A percentile compares a stretch with the other conserved stretches of the same genome.
phyloP scores from a whole-genome alignment of 1,140 invertebrate genomes.

The Pectinophora gossypiella region DNA sequence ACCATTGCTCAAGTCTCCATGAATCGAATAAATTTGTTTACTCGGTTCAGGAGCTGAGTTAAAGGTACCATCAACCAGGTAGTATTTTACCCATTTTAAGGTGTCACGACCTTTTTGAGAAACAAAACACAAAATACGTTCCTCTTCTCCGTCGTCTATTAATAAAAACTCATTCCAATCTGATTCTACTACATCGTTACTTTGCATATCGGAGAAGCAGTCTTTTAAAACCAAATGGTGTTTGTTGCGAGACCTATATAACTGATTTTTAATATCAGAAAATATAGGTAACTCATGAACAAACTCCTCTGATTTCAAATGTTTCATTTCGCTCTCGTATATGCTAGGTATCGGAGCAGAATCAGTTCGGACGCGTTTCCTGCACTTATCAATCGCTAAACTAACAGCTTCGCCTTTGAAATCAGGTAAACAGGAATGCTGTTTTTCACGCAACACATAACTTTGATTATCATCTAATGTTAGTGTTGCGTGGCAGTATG shows the following conservation, averaged over 20 bases:
- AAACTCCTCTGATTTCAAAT: background rate
- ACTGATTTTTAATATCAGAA: background rate
- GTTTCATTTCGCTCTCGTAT: background rate
- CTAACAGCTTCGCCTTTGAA: background rate
- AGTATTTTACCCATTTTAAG: background rate
- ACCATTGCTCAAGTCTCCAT: background rate
- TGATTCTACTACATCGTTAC: background rate
- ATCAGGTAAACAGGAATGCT: background rate
- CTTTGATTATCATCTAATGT: background rate
- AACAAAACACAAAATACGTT: background rate
- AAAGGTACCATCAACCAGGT: background rate
- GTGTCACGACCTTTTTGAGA: background rate
- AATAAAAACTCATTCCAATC: too few species aligned
- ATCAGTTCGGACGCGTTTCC: background rate
- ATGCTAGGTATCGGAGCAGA: background rate
- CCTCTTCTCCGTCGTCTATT: background rate
- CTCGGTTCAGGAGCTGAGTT: background rate
- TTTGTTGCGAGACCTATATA: background rate
- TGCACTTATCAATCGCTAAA: background rate
- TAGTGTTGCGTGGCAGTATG: background rate
- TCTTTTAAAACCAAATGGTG: background rate
- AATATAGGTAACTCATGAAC: background rate
- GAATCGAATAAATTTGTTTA: background rate
- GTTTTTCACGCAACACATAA: background rate
- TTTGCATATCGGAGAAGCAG: background rate